phyloP scores from a whole-genome alignment of 2,113 vertebrate species.

The Mirza zaza region DNA sequence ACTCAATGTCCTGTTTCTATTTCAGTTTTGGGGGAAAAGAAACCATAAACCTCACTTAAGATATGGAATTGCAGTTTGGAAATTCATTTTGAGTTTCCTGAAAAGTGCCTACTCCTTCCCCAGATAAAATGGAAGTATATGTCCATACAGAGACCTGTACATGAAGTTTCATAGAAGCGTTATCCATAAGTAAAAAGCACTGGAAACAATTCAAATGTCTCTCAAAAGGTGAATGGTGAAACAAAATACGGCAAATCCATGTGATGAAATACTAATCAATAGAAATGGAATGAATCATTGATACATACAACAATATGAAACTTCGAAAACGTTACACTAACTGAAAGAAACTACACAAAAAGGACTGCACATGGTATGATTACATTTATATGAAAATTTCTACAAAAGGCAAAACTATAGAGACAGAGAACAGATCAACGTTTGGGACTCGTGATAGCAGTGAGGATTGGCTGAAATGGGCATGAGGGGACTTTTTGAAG shows the following conservation, averaged over 20 bases:
- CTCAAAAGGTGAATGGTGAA: neutral
- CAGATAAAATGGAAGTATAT: neutral
- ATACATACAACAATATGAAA: neutral
- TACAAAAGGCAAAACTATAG: neutral
- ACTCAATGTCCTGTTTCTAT: neutral
- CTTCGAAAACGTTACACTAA: neutral
- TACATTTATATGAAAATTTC: neutral
- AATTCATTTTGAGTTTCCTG: neutral
- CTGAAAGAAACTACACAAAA: neutral
- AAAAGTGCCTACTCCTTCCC: neutral
- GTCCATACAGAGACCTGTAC: neutral
- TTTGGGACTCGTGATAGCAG: neutral
- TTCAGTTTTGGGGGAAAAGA: neutral
- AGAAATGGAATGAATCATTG: neutral
- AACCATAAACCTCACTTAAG: neutral
- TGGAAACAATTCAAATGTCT: neutral
- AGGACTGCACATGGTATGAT: neutral
- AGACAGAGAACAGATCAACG: neutral
- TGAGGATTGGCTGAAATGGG: neutral
- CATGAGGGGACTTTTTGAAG: neutral
- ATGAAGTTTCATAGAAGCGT: neutral
- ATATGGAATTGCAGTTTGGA: neutral
- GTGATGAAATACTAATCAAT: neutral
- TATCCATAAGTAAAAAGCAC: neutral
- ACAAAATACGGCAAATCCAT: neutral